phyloP scores from a whole-genome alignment of 2,797 vertebrate genomes.

The Acrossocheilus wenchowensis region DNA sequence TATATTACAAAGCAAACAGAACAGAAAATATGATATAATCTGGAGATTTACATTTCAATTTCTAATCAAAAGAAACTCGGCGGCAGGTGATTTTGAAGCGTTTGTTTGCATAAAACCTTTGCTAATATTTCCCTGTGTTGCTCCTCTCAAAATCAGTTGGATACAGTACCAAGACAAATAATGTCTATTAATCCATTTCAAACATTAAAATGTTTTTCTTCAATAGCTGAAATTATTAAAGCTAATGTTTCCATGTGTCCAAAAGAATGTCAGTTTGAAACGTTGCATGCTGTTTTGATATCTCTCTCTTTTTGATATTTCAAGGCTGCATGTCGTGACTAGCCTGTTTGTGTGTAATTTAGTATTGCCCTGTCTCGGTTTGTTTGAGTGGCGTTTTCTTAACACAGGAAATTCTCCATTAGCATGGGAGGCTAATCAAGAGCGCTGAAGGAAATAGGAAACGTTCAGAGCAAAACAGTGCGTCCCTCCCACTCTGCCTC shows the following conservation, averaged over 20 bases:
- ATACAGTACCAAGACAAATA: slow-evolving; percentile 31
- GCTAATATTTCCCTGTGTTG: slow-evolving; percentile 32
- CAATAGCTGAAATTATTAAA: slow-evolving; percentile 39
- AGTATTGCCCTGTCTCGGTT: slow-evolving; percentile 64
- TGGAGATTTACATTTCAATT: neutral
- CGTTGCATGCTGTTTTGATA: neutral
- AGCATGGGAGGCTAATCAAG: slow-evolving; percentile 72
- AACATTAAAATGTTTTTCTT: slow-evolving; percentile 25
- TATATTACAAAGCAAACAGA: slow-evolving; percentile 1
- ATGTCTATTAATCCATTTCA: slow-evolving; percentile 38
- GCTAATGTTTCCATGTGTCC: slow-evolving; percentile 44
- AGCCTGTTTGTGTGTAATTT: slow-evolving; percentile 68
- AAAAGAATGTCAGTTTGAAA: slow-evolving; percentile 30
- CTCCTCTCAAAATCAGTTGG: slow-evolving; percentile 28
- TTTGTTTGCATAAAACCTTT: slow-evolving; percentile 48
- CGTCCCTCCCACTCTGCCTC: slow-evolving; percentile 53
- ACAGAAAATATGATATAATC: slow-evolving; percentile 4
- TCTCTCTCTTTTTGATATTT: slow-evolving; percentile 34
- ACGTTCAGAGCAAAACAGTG: slow-evolving; percentile 64
- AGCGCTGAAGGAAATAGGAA: slow-evolving; percentile 64
- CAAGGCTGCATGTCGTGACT: slow-evolving; percentile 59
- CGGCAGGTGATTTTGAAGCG: neutral
- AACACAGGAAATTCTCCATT: slow-evolving; percentile 79
- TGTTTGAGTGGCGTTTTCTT: slow-evolving; percentile 63
- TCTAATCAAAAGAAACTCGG: slow-evolving; percentile 14